Conservation (phyloP, 2,888 invertebrate genomes). For the Ophion ellenae region DNA sequence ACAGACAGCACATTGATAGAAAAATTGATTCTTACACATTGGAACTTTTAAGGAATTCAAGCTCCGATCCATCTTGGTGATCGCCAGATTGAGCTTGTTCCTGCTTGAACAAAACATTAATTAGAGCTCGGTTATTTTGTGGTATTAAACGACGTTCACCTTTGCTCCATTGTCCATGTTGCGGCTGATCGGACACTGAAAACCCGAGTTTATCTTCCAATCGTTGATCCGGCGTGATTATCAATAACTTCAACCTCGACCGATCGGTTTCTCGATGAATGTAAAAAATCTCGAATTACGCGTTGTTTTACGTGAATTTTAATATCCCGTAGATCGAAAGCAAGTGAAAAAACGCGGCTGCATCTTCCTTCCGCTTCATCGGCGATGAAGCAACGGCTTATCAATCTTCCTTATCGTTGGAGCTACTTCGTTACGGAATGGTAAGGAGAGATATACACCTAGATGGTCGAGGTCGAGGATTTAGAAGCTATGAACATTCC, state of each 20-base stretch:
- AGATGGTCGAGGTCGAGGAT: no score
- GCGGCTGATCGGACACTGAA: neutral
- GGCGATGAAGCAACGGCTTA: conserved; percentile 7
- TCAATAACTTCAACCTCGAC: neutral
- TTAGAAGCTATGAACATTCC: no score
- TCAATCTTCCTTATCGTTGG: conserved; percentile 33
- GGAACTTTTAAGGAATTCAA: conserved; percentile 65
- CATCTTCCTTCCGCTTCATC: conserved; percentile 6
- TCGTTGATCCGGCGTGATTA: conserved; percentile 5
- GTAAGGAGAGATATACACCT: neutral
- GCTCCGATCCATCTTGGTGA: conserved; percentile 68
- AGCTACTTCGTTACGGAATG: neutral
- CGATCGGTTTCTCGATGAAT: neutral
- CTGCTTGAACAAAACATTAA: conserved; percentile 64
- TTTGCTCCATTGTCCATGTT: conserved; percentile 27
- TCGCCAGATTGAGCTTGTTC: conserved; percentile 64
- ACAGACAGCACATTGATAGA: conserved; percentile 51
- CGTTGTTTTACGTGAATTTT: neutral
- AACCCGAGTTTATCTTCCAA: conserved; percentile 17
- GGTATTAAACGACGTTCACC: neutral
- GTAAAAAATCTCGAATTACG: neutral
- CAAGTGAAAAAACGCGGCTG: neutral
- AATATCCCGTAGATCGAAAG: neutral
- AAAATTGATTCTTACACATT: conserved; percentile 69
- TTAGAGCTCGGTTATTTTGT: conserved; percentile 46